These are phyloP conservation scores for Actias luna DNA, from an alignment of 2,888 invertebrate genomes.

Conservation along the genomic window DNA sequence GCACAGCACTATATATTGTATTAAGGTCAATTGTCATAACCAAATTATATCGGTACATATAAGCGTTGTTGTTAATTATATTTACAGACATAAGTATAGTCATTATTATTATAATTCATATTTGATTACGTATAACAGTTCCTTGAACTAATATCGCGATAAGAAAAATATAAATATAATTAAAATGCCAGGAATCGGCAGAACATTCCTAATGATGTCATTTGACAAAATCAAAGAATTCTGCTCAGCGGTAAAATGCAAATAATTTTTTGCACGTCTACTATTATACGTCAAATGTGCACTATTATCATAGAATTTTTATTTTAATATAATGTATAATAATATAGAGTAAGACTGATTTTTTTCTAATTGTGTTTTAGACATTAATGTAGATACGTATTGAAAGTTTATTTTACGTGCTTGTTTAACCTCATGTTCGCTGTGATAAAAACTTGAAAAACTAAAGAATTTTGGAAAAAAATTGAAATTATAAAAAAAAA, in stretches of 20 bases:
- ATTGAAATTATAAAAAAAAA: conserved; percentile 1
- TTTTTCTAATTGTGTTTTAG: conserved; percentile 53
- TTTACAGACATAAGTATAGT: conserved; percentile 37
- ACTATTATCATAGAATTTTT: conserved; percentile 65
- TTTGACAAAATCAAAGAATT: conserved; percentile 19
- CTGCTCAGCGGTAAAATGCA: conserved; percentile 52
- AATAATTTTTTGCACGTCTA: conserved; percentile 60
- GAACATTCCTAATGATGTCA: not conserved
- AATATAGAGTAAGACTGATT: conserved; percentile 75
- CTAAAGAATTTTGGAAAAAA: conserved; percentile 35
- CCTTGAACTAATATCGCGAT: conserved; percentile 58
- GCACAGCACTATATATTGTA: conserved; percentile 37
- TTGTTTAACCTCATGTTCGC: conserved; percentile 63
- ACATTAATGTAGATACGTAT: conserved; percentile 29
- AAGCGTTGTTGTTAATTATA: conserved; percentile 70
- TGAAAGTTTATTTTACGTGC: conserved; percentile 46
- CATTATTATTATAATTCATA: too few relatives aligned
- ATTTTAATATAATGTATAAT: conserved; percentile 43
- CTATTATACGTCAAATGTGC: conserved; percentile 63
- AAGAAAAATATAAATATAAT: conserved; percentile 39
- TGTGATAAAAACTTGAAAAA: conserved; percentile 59
- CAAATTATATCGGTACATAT: conserved; percentile 55
- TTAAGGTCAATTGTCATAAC: conserved; percentile 48
- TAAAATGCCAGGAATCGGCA: conserved; percentile 19
- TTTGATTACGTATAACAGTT: conserved; percentile 65